These are phyloP conservation scores for Anarsia innoxiella DNA, from an alignment of 2,888 invertebrate genomes.

Conservation along the genomic window DNA sequence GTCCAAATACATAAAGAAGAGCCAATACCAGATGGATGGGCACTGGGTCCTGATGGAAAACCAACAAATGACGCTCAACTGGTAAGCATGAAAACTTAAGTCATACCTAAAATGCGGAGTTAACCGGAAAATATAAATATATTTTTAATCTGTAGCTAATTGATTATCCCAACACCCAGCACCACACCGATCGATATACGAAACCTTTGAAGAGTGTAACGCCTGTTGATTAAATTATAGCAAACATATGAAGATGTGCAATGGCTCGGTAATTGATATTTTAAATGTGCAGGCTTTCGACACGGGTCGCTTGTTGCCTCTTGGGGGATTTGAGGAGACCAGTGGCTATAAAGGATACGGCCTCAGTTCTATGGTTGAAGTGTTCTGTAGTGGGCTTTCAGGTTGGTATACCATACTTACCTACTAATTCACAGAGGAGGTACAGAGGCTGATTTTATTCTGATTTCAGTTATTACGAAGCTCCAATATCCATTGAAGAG, in stretches of 20 bases:
- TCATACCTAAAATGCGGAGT: not conserved
- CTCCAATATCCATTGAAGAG: too few relatives aligned
- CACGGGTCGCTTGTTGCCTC: constrained; percentile 77
- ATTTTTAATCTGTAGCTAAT: not conserved
- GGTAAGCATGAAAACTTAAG: constrained; percentile 33
- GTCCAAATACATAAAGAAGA: constrained; percentile 84
- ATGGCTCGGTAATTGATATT: not conserved
- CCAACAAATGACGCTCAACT: constrained; percentile 79
- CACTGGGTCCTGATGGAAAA: constrained; percentile 77
- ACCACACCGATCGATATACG: too few relatives aligned
- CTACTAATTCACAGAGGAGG: too few relatives aligned
- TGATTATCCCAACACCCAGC: too few relatives aligned
- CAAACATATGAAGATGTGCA: not conserved
- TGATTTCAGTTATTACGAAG: too few relatives aligned
- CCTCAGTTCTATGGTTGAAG: constrained; percentile 87
- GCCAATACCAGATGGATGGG: constrained; percentile 90
- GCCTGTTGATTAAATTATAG: not conserved
- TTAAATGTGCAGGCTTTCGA: constrained; percentile 65
- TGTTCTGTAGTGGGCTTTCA: constrained; percentile 90
- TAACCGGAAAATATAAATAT: not conserved
- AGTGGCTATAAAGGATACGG: constrained; percentile 95
- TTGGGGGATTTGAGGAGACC: constrained; percentile 82
- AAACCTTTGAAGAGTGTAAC: too few relatives aligned
- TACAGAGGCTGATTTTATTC: too few relatives aligned
- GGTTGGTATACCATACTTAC: too few relatives aligned